Base-by-base conservation (phyloP, 2,113 vertebrate species). In the Paralichthys olivaceus region DNA sequence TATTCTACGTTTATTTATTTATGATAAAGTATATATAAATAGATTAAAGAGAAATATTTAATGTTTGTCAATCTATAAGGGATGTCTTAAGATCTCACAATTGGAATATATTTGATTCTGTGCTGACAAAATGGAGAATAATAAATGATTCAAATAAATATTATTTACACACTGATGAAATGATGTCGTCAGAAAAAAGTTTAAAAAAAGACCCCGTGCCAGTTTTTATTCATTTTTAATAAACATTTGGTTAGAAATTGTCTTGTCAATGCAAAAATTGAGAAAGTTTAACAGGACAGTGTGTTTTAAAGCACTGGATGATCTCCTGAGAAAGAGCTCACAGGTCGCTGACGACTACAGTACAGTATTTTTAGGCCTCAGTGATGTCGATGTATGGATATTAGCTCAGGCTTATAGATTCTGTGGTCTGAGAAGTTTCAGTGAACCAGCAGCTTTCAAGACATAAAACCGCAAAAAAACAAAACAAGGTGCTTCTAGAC, bases 11-110 rank as follows among this genome's bases (percentile, higher is more conserved):
- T 19, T 74, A 56, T 64, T 60, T 76, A 69, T 75, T 75, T 55
- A 15, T 57, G 70, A 75, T 51, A 79, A 77, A 75, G 65, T 72
- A 47, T 80, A 86, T 89, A 84, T 86, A 72, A 43, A 57, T 74
- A 71, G 57, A 65, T 69, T 20, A 2, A 75, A 61, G 14, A 61
- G 20, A 1, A 63, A 32, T 69, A 58, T 72, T 28, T 70, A 49
- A 69, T 81, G 32, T 58, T 37, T 65, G 20, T 66, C 17, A 55
- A 15, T 61, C 51, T 1, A 45, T 40, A 55, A 20, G 25, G 28
- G 22, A 63, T 51, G 6, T 59, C 56, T 64, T 25, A 65, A 37
- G 4, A 45, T 19, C 22, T 56, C 6, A 25, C 34, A 14, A 65
- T 43, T 3, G 51, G 40, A 8, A 34, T 34, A 63, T 45, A 20